Conservation (phyloP, 2,797 vertebrate species). For the Cryptoblepharus egeriae region DNA sequence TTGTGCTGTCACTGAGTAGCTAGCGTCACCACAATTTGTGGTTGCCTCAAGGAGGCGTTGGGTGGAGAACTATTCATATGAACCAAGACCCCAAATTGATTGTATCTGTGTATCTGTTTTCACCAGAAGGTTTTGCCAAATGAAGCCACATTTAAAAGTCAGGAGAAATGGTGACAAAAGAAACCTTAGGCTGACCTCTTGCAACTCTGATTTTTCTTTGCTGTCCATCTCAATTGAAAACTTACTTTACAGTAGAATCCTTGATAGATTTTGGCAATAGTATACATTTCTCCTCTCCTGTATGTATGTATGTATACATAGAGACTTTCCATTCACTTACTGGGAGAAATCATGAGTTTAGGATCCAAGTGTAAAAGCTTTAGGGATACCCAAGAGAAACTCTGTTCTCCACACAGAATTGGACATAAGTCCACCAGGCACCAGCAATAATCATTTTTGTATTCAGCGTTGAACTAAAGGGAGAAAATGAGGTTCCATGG, state of each 20-base stretch:
- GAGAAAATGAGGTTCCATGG: background rate
- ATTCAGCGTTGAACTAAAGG: background rate
- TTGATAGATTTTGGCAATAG: background rate
- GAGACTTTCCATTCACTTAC: background rate
- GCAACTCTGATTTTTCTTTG: background rate
- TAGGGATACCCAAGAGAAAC: background rate
- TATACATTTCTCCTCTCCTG: too few species aligned
- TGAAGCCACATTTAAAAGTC: background rate
- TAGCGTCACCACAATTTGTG: background rate
- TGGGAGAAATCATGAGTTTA: background rate
- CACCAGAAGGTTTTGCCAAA: background rate
- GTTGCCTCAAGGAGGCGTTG: background rate
- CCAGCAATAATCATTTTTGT: background rate
- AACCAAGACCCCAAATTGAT: background rate
- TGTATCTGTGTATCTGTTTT: background rate
- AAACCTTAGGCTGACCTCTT: background rate
- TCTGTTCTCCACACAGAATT: background rate
- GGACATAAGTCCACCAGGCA: too few species aligned
- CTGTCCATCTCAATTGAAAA: background rate
- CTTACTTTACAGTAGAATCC: background rate
- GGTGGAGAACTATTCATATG: background rate
- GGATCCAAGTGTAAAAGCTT: background rate
- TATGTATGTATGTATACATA: background rate
- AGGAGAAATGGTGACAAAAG: background rate
- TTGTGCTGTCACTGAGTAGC: too few species aligned